Base-by-base conservation (phyloP, 2,797 vertebrate genomes). In the Tenualosa thibaudeaui region DNA sequence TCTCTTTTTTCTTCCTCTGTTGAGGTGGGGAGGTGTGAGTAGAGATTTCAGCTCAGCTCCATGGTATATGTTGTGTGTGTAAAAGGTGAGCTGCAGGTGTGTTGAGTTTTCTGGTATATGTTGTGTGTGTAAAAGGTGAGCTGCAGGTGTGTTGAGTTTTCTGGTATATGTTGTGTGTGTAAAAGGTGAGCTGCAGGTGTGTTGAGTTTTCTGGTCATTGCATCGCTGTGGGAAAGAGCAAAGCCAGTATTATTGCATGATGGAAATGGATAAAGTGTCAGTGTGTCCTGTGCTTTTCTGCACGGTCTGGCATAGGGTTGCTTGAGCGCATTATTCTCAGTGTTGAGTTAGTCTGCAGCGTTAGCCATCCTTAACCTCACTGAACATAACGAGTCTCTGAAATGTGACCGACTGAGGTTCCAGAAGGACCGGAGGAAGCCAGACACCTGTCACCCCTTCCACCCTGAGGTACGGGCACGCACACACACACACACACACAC, bases 301-400 rank as follows among this genome's bases (percentile, higher is more conserved):
- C 81, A 26, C 3, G 0, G 68, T 68, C 17, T 71, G 62, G 9
- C 37, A 62, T 84, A 62, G 37, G 49, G 6, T 51, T 71, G 19
- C 49, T 50, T 6, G 15, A 26, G 68, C 7, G 46, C 46, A 49
- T 49, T 49, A 49, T 49, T 49, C 37, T 78, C 10, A 31, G 13
- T 78, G 71, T 19, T 46, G 6, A 43, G 37, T 78, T 19, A 19
- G 40, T 15, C 19, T 22, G 71, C 19, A 43, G 60, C 6, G 43
- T 83, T 82, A 78, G 19, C 54, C 54, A 82, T 91, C 94, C 95
- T 97, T 97, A 94, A 96, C 94, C 91, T 71, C 93, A 54, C 90
- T 93, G 93, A 93, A 99, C 98, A 99, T 98, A 99, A 99, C 84
- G 98, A 99, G 95, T 99, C 98, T 88, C 96, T 99, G 40, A 99